Conservation (phyloP, 2,888 invertebrate species). For the Ariolimax columbianus region DNA sequence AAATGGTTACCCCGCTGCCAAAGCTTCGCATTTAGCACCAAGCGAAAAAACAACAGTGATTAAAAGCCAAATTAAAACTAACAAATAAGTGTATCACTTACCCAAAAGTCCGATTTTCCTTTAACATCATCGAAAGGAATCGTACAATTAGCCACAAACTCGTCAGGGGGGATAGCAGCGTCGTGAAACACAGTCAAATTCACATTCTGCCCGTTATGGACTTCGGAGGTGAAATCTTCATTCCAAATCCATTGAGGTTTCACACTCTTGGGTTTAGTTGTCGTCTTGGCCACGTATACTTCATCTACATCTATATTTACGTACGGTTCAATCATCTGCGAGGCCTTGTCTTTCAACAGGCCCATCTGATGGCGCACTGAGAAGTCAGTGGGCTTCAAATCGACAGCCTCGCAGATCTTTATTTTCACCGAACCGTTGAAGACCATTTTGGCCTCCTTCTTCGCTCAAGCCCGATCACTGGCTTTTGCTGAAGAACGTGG, state of each 20-base stretch:
- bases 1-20: slow-evolving; percentile 41
- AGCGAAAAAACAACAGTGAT: neutral
- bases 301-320: slow-evolving; percentile 97
- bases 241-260: slow-evolving; percentile 92
- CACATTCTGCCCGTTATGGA: slow-evolving; percentile 92
- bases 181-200: slow-evolving; percentile 99
- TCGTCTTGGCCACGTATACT: slow-evolving; percentile 92
- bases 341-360: slow-evolving; percentile 80
- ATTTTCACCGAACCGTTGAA: slow-evolving; percentile 98
- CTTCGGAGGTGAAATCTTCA: slow-evolving; percentile 93
- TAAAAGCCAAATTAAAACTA: neutral
- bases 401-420: slow-evolving; percentile 97
- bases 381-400: slow-evolving; percentile 97
- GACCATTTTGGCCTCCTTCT: slow-evolving; percentile 57
- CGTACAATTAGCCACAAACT: slow-evolving; percentile 98
- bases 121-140: slow-evolving; percentile 95
- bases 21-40: slow-evolving; percentile 21
- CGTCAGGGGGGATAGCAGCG: slow-evolving; percentile 98
- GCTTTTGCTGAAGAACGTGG: slow-evolving; percentile 30
- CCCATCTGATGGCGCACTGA: slow-evolving; percentile 78
- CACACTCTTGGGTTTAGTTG: slow-evolving; percentile 94
- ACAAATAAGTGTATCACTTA: slow-evolving; percentile 80
- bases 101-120: slow-evolving; percentile 91
- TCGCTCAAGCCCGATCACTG: slow-evolving; percentile 31
- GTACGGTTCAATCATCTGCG: slow-evolving; percentile 92